These are phyloP conservation scores for Diloba caeruleocephala DNA, from an alignment of 2,888 invertebrate species.

Conservation along the genomic window DNA sequence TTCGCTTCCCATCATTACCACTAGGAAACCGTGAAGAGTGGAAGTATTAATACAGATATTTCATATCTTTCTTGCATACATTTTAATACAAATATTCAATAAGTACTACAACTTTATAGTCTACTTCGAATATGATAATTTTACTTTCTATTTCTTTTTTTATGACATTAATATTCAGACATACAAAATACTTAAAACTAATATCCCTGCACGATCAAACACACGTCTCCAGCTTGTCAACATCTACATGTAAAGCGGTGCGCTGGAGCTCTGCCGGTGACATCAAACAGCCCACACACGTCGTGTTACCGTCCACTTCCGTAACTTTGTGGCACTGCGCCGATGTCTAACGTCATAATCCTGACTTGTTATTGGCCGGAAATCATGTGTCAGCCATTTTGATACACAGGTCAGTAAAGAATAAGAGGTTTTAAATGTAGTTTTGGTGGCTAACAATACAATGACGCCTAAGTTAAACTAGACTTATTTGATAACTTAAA, in stretches of 20 bases:
- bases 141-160: too few species aligned
- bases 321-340: constrained; percentile 55
- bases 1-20: too few species aligned
- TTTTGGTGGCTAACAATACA: too few species aligned
- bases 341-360: constrained; percentile 47
- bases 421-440: not conserved
- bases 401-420: constrained; percentile 6
- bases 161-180: not conserved
- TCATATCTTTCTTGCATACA: too few species aligned
- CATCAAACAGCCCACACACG: constrained; percentile 77
- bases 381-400: constrained; percentile 23
- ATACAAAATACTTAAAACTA: constrained; percentile 19
- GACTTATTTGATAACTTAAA: too few species aligned
- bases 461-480: too few species aligned
- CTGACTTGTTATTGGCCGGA: constrained; percentile 41
- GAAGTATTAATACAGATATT: too few species aligned
- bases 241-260: not conserved
- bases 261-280: constrained; percentile 37
- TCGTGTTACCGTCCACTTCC: constrained; percentile 69
- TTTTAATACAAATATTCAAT: too few species aligned
- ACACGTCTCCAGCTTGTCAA: constrained; percentile 2
- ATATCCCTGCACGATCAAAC: constrained; percentile 33
- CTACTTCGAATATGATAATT: too few species aligned
- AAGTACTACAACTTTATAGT: too few species aligned
- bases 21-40: too few species aligned